Conservation (phyloP, 2,797 vertebrate genomes). For the Phyllotis vaccarum region DNA sequence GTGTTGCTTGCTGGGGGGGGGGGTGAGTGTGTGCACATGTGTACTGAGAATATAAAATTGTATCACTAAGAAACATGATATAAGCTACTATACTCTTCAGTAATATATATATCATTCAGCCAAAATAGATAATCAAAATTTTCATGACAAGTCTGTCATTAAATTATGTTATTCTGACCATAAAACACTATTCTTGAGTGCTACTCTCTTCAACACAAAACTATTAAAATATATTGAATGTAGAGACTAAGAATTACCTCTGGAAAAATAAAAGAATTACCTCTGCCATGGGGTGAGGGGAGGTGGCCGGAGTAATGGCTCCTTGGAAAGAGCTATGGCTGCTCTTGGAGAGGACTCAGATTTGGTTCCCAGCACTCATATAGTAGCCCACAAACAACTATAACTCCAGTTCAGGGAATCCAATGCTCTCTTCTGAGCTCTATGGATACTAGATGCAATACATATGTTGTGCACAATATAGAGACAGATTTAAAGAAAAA, state of each 20-base stretch:
- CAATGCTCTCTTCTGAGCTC: neutral
- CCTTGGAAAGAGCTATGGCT: neutral
- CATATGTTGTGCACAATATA: neutral
- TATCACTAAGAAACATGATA: slow-evolving; percentile 8
- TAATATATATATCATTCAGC: slow-evolving; percentile 18
- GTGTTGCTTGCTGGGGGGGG: neutral
- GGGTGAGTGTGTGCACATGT: neutral
- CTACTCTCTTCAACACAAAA: slow-evolving; percentile 53
- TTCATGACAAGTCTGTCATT: neutral
- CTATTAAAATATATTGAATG: slow-evolving; percentile 1
- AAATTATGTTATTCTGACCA: slow-evolving; percentile 8
- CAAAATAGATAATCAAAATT: slow-evolving; percentile 25
- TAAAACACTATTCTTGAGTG: neutral
- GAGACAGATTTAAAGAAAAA: neutral
- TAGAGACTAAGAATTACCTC: slow-evolving; percentile 37
- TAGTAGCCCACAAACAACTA: neutral
- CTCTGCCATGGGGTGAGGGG: neutral
- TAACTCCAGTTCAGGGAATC: neutral
- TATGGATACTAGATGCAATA: neutral
- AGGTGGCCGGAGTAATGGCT: neutral
- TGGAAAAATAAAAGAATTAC: slow-evolving; percentile 10
- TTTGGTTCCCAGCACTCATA: neutral
- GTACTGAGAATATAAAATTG: slow-evolving; percentile 43
- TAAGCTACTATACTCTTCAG: neutral
- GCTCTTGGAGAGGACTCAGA: neutral